phyloP scores from a whole-genome alignment of 1,140 invertebrate genomes.

The Paraescarpia echinospica region DNA sequence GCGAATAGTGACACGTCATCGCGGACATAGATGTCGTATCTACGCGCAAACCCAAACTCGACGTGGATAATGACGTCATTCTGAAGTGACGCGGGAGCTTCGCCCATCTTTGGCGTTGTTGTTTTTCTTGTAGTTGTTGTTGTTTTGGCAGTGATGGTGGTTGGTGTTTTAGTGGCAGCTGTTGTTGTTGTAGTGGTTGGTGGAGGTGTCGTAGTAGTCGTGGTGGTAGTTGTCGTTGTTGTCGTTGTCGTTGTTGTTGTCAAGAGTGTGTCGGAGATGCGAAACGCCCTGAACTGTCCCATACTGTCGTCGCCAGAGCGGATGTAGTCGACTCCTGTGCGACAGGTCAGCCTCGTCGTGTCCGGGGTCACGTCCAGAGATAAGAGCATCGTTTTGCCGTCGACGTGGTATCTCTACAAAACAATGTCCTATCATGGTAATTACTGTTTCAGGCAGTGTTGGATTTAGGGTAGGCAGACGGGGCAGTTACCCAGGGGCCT shows the following conservation, averaged over 20 bases:
- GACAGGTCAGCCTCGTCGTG: background rate
- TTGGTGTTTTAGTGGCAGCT: background rate
- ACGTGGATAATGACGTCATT: background rate
- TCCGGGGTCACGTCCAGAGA: background rate
- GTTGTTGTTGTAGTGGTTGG: background rate
- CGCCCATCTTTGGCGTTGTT: background rate
- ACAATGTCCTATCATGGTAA: background rate
- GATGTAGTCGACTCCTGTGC: background rate
- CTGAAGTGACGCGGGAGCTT: background rate
- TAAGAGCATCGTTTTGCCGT: background rate
- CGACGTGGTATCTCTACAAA: background rate
- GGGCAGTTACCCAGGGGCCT: no score
- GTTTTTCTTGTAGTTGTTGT: background rate
- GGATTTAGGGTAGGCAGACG: no score
- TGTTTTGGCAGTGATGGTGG: background rate
- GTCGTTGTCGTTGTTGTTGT: background rate
- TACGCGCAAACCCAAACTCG: background rate
- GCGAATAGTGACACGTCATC: background rate
- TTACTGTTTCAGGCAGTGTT: no score
- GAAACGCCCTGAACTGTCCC: background rate
- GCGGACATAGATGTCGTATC: background rate
- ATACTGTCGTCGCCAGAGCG: background rate
- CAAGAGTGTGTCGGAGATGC: background rate
- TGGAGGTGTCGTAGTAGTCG: background rate
- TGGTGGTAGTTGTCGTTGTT: background rate